Evolutionary conservation across 2,797 vertebrate species (phyloP).

Genomic region (Potorous gilbertii): DNA sequence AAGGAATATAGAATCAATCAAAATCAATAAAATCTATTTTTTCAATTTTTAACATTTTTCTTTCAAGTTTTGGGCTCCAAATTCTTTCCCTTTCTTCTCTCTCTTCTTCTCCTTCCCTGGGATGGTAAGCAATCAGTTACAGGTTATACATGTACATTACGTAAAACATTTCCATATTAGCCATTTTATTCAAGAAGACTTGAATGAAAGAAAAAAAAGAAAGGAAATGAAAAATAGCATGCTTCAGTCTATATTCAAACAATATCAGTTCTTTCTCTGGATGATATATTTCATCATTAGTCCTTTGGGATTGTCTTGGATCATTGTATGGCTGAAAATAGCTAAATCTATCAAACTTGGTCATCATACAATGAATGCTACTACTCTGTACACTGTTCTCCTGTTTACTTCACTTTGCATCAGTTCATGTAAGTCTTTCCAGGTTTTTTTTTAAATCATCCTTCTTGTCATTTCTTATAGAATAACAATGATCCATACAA

Average conservation of each 20-base stretch:
- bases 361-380: not conserved
- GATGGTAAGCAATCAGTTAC: not conserved
- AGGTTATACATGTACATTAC: not conserved
- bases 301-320: not conserved
- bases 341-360: not conserved
- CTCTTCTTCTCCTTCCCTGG: not conserved
- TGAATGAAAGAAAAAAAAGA: not conserved
- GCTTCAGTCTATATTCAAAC: not conserved
- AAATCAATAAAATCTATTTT: not conserved
- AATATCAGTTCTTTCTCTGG: not conserved
- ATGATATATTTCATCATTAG: not conserved
- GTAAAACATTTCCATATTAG: not conserved
- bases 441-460: not conserved
- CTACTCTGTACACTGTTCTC: not conserved
- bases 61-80: not conserved
- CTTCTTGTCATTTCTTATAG: not conserved
- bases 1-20: not conserved
- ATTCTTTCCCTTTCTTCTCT: not conserved
- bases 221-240: not conserved
- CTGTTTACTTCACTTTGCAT: not conserved
- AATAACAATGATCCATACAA: not conserved
- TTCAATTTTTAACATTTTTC: not conserved
- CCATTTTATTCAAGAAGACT: not conserved
- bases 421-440: not conserved
- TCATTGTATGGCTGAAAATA: not conserved